Percentiles rank a stretch among this genome's conserved stretches.
These are phyloP conservation scores for Chondrosia reniformis DNA, from an alignment of 37 sponge, comb jelly and placozoan species.

Conservation along the genomic window DNA sequence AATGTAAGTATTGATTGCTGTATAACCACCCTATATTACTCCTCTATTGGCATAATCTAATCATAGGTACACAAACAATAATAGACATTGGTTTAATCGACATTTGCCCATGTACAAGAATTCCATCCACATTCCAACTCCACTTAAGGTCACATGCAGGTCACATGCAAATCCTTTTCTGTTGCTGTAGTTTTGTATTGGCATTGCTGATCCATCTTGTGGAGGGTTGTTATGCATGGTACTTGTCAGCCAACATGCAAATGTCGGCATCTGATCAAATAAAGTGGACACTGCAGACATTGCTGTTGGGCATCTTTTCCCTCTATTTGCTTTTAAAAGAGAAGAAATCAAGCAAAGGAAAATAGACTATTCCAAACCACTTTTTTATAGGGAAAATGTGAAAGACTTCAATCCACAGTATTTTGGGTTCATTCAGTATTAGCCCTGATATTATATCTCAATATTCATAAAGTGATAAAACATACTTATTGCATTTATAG, in stretches of 20 bases:
- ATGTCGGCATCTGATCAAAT: conserved; percentile 15
- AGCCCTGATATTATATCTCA: no score
- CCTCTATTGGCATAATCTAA: no score
- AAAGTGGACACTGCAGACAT: conserved; percentile 47
- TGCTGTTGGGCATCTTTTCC: conserved; percentile 45
- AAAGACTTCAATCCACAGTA: no score
- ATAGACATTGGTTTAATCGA: no score
- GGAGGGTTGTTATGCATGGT: conserved; percentile 2
- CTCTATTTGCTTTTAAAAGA: background rate
- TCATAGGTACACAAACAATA: no score
- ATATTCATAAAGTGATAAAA: no score
- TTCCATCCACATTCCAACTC: no score
- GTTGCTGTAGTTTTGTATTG: background rate
- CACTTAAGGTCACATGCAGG: no score
- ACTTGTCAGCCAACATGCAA: conserved; percentile 5
- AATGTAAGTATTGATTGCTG: background rate
- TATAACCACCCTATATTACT: background rate
- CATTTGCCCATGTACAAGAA: no score
- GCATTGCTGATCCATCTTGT: background rate
- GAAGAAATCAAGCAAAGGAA: background rate
- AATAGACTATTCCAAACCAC: background rate
- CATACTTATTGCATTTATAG: no score
- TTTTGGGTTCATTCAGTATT: no score
- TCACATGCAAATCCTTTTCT: no score
- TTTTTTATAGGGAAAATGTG: background rate